phyloP scores from a whole-genome alignment of 1,140 invertebrate genomes.

The Brachionus plicatilis region DNA sequence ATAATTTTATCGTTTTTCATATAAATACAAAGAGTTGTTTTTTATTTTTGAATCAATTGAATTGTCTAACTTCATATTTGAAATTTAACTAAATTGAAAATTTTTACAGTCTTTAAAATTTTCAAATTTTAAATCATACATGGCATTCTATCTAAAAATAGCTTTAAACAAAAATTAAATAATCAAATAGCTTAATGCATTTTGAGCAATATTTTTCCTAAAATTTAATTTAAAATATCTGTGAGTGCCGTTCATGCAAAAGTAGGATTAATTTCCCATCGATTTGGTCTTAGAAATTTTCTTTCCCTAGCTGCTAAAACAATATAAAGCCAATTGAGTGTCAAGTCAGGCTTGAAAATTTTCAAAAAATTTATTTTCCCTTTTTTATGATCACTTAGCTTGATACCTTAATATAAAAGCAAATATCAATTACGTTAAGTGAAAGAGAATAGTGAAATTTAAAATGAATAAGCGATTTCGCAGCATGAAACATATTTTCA shows the following conservation, averaged over 20 bases:
- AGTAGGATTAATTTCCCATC: background rate
- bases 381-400: background rate
- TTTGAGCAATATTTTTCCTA: background rate
- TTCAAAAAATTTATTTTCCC: background rate
- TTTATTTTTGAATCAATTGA: too few relatives aligned
- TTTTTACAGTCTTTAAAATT: too few relatives aligned
- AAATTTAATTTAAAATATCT: background rate
- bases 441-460: background rate
- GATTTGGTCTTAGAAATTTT: background rate
- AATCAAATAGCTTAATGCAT: background rate
- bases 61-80: too few relatives aligned
- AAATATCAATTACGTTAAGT: slow-evolving; percentile 32
- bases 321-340: background rate
- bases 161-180: background rate
- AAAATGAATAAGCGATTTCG: slow-evolving; percentile 19
- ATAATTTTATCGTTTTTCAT: too few relatives aligned
- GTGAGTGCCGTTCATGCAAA: background rate
- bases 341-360: background rate
- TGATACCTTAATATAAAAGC: slow-evolving; percentile 11
- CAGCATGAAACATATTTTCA: background rate
- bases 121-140: too few relatives aligned
- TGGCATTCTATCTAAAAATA: background rate
- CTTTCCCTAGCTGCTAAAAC: background rate
- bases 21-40: too few relatives aligned
- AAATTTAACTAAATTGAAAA: too few relatives aligned